These are phyloP conservation scores for Aspidiotus rigidus DNA, from an alignment of 2,888 invertebrate genomes.

Conservation along the genomic window DNA sequence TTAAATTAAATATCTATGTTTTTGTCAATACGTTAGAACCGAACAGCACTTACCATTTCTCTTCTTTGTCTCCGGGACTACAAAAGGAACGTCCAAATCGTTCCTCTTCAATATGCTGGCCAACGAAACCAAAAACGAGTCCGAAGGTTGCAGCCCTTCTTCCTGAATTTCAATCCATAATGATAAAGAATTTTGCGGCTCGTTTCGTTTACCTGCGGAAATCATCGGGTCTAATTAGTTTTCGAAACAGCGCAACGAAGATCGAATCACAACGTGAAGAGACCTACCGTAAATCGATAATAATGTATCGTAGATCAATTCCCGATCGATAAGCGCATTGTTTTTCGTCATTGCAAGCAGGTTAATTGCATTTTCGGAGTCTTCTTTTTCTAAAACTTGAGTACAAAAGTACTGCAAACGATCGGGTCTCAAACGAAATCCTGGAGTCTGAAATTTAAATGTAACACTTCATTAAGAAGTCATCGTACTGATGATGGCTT, in stretches of 20 bases:
- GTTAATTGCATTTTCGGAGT: constrained; percentile 60
- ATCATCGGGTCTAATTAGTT: neutral
- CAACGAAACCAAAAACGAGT: constrained; percentile 57
- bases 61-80: constrained; percentile 46
- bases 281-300: constrained; percentile 57
- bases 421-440: constrained; percentile 58
- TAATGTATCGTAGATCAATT: constrained; percentile 65
- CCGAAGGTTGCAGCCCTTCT: constrained; percentile 62
- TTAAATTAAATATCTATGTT: no score
- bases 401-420: constrained; percentile 58
- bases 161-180: constrained; percentile 80
- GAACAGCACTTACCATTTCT: neutral
- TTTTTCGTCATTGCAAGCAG: constrained; percentile 69
- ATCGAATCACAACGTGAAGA: neutral
- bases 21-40: no score
- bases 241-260: neutral
- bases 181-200: constrained; percentile 64
- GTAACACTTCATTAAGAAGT: no score
- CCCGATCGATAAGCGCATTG: constrained; percentile 62
- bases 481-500: no score
- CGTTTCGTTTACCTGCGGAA: constrained; percentile 51
- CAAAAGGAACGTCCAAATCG: constrained; percentile 59
- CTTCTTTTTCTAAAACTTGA: constrained; percentile 51
- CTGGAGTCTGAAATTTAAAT: constrained; percentile 61
- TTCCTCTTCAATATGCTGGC: constrained; percentile 57